Percentiles rank a stretch among this genome's conserved stretches.
Conservation (phyloP, 2,113 vertebrate genomes). For the Neopipo cinnamomea region DNA sequence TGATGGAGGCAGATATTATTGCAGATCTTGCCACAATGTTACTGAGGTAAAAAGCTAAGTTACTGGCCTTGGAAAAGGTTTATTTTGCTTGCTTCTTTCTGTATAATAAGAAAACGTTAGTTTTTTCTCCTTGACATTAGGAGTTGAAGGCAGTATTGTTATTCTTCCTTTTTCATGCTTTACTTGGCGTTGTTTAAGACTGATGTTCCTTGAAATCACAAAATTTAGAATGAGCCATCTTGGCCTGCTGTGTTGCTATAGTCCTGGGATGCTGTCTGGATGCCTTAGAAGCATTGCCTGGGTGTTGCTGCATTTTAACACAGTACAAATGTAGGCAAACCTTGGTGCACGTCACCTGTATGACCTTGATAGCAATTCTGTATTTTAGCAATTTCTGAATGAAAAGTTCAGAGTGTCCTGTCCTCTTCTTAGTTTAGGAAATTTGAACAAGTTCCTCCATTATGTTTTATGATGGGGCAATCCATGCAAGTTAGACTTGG, state of each 20-base stretch:
- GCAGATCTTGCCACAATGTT: constrained; percentile 88
- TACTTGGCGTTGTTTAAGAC: not conserved
- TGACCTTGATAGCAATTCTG: not conserved
- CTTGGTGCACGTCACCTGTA: not conserved
- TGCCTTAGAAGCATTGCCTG: not conserved
- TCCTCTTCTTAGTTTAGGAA: not conserved
- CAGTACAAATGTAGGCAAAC: not conserved
- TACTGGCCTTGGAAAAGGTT: not conserved
- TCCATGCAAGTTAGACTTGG: not conserved
- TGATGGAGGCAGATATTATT: constrained; percentile 88
- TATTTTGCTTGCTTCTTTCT: not conserved
- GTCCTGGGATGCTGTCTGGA: not conserved
- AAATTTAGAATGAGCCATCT: not conserved
- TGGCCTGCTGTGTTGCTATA: not conserved
- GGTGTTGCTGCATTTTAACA: not conserved
- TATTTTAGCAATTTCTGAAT: not conserved
- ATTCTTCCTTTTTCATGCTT: not conserved
- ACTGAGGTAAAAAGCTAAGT: constrained; percentile 82
- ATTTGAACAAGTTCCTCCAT: not conserved
- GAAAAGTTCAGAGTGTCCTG: not conserved
- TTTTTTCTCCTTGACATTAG: not conserved
- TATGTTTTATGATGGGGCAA: not conserved
- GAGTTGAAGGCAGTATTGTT: not conserved
- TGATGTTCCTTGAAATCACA: not conserved
- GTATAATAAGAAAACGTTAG: not conserved